Evolutionary conservation across 2,113 vertebrate species (phyloP), one percentile per base, ranked within the genome.

Genomic region (Notarius quadriscutis): DNA sequence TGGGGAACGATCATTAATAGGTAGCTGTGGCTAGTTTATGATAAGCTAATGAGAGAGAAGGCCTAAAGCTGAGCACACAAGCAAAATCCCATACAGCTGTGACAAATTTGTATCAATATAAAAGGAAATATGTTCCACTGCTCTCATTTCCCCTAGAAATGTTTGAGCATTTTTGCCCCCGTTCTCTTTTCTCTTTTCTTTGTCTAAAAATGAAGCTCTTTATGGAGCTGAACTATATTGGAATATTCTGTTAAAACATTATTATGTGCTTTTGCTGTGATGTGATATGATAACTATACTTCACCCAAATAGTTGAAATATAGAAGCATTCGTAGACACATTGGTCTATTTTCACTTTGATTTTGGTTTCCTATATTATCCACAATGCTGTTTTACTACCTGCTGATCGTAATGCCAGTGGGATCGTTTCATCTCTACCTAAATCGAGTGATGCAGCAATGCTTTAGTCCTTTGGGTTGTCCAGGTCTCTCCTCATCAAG

Each of bases 41-140:
- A 87, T 77, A 84, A 84, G 22, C 86, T 77, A 87, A 84, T 67
- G 50, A 84, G 86, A 55, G 50, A 63, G n/a, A 22, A 63, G 57
- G 41, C 41, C 55, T 63, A 9, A 77, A 83, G 53, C 57, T 3
- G 50, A 86, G 50, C 25, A 20, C 7, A 25, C 48, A 34, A 41
- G 63, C 50, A n/a, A 7, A 25, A 53, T 67, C 58, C 3, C 63
- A 58, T 22, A 50, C 51, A 71, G 34, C 63, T 58, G 20, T 30
- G 7, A n/a, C 6, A 20, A 72, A n/a, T 30, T 2, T 8, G 8
- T 48, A 25, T 51, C 11, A 77, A 0, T 7, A 50, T 77, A 14
- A 51, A 77, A 74, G 48, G 41, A 14, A 75, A 48, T 22, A 20
- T 74, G 4, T 48, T 74, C 34, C 22, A 14, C 74, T 53, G 74